Base-by-base conservation (phyloP, 2,888 invertebrate species). In the Petrolisthes cinctipes region DNA sequence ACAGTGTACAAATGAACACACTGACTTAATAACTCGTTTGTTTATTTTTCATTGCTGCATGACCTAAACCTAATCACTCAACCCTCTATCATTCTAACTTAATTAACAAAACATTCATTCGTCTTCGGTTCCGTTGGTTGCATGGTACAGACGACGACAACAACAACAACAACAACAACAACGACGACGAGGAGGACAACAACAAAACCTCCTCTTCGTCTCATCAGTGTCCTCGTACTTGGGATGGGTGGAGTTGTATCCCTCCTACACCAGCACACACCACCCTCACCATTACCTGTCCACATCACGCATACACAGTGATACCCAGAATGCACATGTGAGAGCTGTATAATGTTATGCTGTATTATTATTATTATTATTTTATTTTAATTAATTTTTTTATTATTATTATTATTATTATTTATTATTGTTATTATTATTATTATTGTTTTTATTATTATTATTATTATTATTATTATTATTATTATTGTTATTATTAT, bases 241-340 rank as follows among this genome's bases (percentile, higher is more conserved):
- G 95, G 93, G 95, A 95, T 90, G 95, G 94, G 0, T 95, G 95
- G 95, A 94, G 94, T 5, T 95, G 95, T 91, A 95, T 95, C 94
- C 23, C 81, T n/a, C 93, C 92, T 17, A 92, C 93, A 7, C 93
- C 94, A 0, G 92, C 93, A 23, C 92, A 93, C 0, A 94, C 93
- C 4, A 93, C 93, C 1, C 91, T 93, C 0, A 93, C 93, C 0
- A 92, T 91, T n/a, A 92, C 94, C 0, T 95, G 95, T 92, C 94
- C 95, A 0, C 94, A 94, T 87, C 95, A 95, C 91, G 94, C 94
- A 0, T 95, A 95, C 91, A 94, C 94, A 51, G 94, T 94, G 83
- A 0, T 94, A 94, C 84, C 95, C 95, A 0, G 92, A 94, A n/a
- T 94, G 95, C 88, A 91, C 94, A 84, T 95, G 95, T 94, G 93